These are phyloP conservation scores for Pseudochromis fuscus DNA, from an alignment of 2,797 vertebrate species.

Conservation along the genomic window DNA sequence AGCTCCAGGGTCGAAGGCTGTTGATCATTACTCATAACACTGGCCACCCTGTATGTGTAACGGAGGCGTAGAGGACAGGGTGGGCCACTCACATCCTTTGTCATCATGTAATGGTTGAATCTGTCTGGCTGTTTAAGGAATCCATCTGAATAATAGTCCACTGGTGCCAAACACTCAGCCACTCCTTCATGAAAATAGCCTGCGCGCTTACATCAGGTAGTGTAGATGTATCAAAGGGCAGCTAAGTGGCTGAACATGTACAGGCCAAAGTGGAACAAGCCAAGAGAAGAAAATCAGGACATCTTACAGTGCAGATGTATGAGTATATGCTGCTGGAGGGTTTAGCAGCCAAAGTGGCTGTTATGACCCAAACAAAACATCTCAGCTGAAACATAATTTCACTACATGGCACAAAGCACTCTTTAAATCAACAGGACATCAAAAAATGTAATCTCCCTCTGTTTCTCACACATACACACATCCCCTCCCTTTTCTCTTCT, in stretches of 20 bases:
- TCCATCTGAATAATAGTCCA: constrained; percentile 22
- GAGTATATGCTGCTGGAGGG: constrained; percentile 30
- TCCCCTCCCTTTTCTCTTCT: constrained; percentile 11
- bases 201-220: constrained; percentile 45
- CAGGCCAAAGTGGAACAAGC: constrained; percentile 46
- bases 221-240: constrained; percentile 52
- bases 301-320: constrained; percentile 49
- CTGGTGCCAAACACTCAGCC: constrained; percentile 41
- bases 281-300: constrained; percentile 36
- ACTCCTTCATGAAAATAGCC: constrained; percentile 40
- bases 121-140: constrained; percentile 35
- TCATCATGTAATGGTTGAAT: constrained; percentile 52
- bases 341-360: constrained; percentile 39
- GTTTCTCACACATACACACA: constrained; percentile 28
- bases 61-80: constrained; percentile 21
- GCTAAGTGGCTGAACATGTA: constrained; percentile 62
- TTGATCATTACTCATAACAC: constrained; percentile 47
- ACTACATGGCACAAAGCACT: constrained; percentile 61
- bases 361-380: constrained; percentile 70
- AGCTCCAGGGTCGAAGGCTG: constrained; percentile 43
- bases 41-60: constrained; percentile 40
- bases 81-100: constrained; percentile 46
- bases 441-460: constrained; percentile 41
- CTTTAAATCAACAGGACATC: constrained; percentile 70
- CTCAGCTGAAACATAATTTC: constrained; percentile 68